These are phyloP conservation scores for Allobates femoralis DNA, from an alignment of 2,797 vertebrate genomes.

Conservation along the genomic window DNA sequence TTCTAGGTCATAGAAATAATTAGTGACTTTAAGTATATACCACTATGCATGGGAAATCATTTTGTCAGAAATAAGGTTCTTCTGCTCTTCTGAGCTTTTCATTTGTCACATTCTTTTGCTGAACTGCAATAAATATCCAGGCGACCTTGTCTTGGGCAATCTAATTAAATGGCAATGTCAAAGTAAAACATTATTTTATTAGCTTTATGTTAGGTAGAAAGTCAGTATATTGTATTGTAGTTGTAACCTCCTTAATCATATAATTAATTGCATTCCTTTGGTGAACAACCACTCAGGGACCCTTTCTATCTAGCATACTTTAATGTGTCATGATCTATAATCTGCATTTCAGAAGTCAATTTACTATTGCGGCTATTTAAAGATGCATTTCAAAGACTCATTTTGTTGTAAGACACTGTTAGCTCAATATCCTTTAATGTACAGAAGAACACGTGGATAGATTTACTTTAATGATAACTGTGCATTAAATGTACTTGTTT, in stretches of 20 bases:
- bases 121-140: constrained; percentile 60
- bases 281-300: constrained; percentile 57
- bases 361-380: constrained; percentile 14
- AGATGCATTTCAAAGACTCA: background rate
- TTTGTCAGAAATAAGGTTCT: constrained; percentile 63
- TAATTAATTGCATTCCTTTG: constrained; percentile 63
- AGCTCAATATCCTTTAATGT: background rate
- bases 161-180: constrained; percentile 64
- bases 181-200: constrained; percentile 64
- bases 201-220: constrained; percentile 60
- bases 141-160: constrained; percentile 61
- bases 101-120: constrained; percentile 61
- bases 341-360: constrained; percentile 47
- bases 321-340: constrained; percentile 46
- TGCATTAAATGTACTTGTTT: background rate
- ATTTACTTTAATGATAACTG: background rate
- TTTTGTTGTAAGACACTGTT: background rate
- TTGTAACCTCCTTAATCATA: constrained; percentile 61
- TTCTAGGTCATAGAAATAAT: constrained; percentile 61
- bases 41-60: constrained; percentile 58
- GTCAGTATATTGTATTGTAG: constrained; percentile 54
- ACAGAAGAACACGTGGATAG: background rate
- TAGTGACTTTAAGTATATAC: constrained; percentile 52
- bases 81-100: constrained; percentile 61
- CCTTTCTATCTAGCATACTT: constrained; percentile 54